phyloP scores from a whole-genome alignment of 2,113 vertebrate genomes.

The Pseudorhombus dupliciocellatus region DNA sequence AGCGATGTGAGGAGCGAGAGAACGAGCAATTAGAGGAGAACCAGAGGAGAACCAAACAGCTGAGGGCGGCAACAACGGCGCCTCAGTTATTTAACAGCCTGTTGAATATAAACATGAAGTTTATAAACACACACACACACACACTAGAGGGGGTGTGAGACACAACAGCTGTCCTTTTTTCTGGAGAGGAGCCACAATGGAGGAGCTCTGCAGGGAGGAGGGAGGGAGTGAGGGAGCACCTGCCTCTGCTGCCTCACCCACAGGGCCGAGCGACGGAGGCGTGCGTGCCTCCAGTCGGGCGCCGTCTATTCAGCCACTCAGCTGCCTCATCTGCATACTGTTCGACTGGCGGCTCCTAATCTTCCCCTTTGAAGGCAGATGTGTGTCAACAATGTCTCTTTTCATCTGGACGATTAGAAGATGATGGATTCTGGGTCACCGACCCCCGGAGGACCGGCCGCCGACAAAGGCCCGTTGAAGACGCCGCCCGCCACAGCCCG shows the following conservation, averaged over 20 bases:
- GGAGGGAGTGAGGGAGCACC: slow-evolving; percentile 68
- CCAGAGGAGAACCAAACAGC: slow-evolving; percentile 5
- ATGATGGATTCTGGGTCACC: slow-evolving; percentile 64
- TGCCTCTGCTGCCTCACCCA: slow-evolving; percentile 71
- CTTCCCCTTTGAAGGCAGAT: slow-evolving; percentile 58
- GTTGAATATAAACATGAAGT: slow-evolving; percentile 19
- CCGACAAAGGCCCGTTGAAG: slow-evolving; percentile 8
- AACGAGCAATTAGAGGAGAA: neutral
- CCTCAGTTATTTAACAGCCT: slow-evolving; percentile 1
- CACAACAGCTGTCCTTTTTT: slow-evolving; percentile 84
- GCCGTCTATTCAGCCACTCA: slow-evolving; percentile 42
- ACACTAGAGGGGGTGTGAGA: slow-evolving; percentile 40
- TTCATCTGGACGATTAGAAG: slow-evolving; percentile 61
- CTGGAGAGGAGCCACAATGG: slow-evolving; percentile 75
- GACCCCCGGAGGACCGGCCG: slow-evolving; percentile 45
- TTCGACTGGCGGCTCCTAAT: slow-evolving; percentile 65
- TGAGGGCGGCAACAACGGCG: neutral
- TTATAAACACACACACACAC: slow-evolving; percentile 26
- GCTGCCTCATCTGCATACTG: slow-evolving; percentile 69
- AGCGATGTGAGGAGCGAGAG: neutral
- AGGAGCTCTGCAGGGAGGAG: slow-evolving; percentile 64
- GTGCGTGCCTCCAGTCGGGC: slow-evolving; percentile 43
- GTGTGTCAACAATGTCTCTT: slow-evolving; percentile 62
- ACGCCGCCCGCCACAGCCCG: neutral
- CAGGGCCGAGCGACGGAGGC: slow-evolving; percentile 28